phyloP scores from a whole-genome alignment of 2,797 vertebrate species.

The Geotrypetes seraphini region DNA sequence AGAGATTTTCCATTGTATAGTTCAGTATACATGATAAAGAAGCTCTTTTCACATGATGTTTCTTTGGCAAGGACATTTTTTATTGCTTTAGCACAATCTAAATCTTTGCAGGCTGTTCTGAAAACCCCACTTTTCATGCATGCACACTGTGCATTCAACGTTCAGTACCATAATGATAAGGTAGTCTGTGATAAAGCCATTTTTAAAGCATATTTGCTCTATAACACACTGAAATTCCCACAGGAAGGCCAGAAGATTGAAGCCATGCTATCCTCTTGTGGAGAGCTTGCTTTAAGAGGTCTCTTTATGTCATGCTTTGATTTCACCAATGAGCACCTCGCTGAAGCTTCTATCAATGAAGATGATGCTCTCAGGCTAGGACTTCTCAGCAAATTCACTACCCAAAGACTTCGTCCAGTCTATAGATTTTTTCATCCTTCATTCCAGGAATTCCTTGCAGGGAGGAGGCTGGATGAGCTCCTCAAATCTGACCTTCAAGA shows the following conservation, averaged over 20 bases:
- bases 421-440: slow-evolving; percentile 19
- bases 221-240: background rate
- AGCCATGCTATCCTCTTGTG: slow-evolving; percentile 10
- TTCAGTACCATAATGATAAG: background rate
- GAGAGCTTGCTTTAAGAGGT: slow-evolving; percentile 19
- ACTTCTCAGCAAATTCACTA: slow-evolving; percentile 31
- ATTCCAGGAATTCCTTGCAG: slow-evolving; percentile 37
- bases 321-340: slow-evolving; percentile 20
- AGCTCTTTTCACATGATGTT: slow-evolving; percentile 3
- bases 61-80: background rate
- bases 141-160: background rate
- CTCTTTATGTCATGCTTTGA: slow-evolving; percentile 21
- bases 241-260: background rate
- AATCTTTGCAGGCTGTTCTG: background rate
- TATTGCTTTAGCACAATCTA: background rate
- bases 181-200: background rate
- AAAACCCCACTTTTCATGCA: slow-evolving; percentile 1
- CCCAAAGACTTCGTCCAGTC: slow-evolving; percentile 24
- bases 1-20: slow-evolving; percentile 19
- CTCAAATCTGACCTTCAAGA: slow-evolving; percentile 16
- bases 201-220: slow-evolving; percentile 2
- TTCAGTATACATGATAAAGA: slow-evolving; percentile 9
- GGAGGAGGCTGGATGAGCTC: slow-evolving; percentile 12
- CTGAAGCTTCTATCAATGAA: slow-evolving; percentile 8
- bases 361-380: slow-evolving; percentile 12